Conservation (phyloP, 2,888 invertebrate genomes). For the Therioaphis trifolii region DNA sequence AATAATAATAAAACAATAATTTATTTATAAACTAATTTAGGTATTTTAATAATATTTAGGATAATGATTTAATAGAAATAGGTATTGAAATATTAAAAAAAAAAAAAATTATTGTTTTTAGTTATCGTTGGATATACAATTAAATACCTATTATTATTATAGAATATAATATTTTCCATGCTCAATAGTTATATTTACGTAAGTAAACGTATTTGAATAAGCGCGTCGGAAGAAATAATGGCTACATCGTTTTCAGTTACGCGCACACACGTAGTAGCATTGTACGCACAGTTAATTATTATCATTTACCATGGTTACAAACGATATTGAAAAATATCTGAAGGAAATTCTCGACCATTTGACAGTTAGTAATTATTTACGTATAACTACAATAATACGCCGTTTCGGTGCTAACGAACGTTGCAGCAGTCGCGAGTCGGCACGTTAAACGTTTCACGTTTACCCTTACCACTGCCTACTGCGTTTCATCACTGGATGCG, state of each 20-base stretch:
- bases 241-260: neutral
- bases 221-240: neutral
- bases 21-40: no score
- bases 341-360: neutral
- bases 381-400: neutral
- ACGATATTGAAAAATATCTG: neutral
- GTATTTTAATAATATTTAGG: no score
- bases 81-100: no score
- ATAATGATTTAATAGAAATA: no score
- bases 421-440: neutral
- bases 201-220: no score
- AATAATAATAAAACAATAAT: no score
- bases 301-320: neutral
- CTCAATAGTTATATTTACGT: no score
- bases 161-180: no score
- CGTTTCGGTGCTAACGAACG: slow-evolving; percentile 6
- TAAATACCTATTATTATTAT: no score
- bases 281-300: neutral
- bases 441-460: slow-evolving; percentile 8
- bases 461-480: neutral
- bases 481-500: neutral
- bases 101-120: no score
- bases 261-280: neutral
- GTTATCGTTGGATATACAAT: no score
- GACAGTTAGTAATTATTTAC: slow-evolving; percentile 27